Percentiles rank a stretch among this genome's conserved stretches.
Evolutionary conservation across 2,797 vertebrate species (phyloP).

Genomic region (Fistularia tabacaria): DNA sequence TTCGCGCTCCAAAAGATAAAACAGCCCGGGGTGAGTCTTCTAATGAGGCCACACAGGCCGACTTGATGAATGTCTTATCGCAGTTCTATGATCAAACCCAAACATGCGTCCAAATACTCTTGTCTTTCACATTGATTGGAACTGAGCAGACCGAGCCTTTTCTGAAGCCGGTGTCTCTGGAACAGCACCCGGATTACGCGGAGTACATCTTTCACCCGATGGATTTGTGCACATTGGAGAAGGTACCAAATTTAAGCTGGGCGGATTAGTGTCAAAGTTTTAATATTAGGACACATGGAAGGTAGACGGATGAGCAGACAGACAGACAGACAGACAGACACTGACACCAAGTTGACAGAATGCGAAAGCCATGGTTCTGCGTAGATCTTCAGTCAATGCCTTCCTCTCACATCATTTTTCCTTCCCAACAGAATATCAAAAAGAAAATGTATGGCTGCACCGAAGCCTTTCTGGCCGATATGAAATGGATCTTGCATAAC

Average conservation of each 20-base stretch:
- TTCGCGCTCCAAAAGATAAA: slow-evolving; percentile 99
- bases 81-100: background rate
- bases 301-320: too few species aligned
- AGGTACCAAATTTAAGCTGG: slow-evolving; percentile 73
- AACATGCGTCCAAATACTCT: slow-evolving; percentile 3
- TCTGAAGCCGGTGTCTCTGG: slow-evolving; percentile 95
- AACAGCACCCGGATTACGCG: slow-evolving; percentile 97
- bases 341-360: too few species aligned
- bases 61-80: background rate
- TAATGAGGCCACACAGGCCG: background rate
- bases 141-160: slow-evolving; percentile 91
- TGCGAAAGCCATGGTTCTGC: too few species aligned
- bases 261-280: background rate
- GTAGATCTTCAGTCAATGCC: too few species aligned
- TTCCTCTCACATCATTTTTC: background rate
- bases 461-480: slow-evolving; percentile 95
- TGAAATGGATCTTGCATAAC: slow-evolving; percentile 99
- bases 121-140: slow-evolving; percentile 7
- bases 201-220: slow-evolving; percentile 99
- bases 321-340: too few species aligned
- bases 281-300: background rate
- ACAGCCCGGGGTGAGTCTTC: slow-evolving; percentile 91
- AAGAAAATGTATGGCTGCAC: slow-evolving; percentile 99
- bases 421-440: slow-evolving; percentile 86
- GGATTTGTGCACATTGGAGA: slow-evolving; percentile 97